These are phyloP conservation scores for Stomatorhinus ivindoensis DNA, from an alignment of 2,113 vertebrate genomes.

Conservation along the genomic window DNA sequence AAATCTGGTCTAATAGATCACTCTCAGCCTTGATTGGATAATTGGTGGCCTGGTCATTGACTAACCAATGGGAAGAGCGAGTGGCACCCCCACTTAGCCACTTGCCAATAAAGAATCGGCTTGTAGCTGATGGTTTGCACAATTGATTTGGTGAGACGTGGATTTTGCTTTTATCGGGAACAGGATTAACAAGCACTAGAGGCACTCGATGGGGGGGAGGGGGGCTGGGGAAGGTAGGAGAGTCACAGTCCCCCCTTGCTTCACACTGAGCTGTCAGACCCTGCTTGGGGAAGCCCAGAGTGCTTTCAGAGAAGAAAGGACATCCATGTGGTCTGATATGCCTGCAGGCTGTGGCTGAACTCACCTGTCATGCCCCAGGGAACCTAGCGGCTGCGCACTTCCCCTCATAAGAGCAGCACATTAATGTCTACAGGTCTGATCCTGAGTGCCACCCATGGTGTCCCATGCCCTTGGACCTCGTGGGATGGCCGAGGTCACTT, in stretches of 20 bases:
- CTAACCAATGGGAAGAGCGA: conserved; percentile 45
- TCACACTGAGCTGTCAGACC: background rate
- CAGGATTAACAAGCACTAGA: background rate
- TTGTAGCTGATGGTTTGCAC: conserved; percentile 39
- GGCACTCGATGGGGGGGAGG: background rate
- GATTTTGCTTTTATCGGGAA: background rate
- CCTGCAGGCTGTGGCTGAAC: background rate
- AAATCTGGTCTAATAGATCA: background rate
- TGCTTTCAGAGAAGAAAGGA: background rate
- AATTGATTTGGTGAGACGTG: conserved; percentile 46
- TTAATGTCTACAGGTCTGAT: background rate
- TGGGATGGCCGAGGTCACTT: background rate
- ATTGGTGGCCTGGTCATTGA: background rate
- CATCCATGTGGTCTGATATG: background rate
- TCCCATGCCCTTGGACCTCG: background rate
- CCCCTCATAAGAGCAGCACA: background rate
- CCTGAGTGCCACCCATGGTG: background rate
- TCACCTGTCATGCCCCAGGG: background rate
- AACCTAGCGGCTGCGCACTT: background rate
- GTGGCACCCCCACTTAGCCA: conserved; percentile 43
- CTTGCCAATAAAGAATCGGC: conserved; percentile 55
- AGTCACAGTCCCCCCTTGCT: background rate
- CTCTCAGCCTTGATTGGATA: background rate
- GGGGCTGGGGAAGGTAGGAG: background rate
- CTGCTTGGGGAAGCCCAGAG: background rate